Evolutionary conservation across 2,888 invertebrate species (phyloP).

Genomic region (Barypeithes pellucidus): DNA sequence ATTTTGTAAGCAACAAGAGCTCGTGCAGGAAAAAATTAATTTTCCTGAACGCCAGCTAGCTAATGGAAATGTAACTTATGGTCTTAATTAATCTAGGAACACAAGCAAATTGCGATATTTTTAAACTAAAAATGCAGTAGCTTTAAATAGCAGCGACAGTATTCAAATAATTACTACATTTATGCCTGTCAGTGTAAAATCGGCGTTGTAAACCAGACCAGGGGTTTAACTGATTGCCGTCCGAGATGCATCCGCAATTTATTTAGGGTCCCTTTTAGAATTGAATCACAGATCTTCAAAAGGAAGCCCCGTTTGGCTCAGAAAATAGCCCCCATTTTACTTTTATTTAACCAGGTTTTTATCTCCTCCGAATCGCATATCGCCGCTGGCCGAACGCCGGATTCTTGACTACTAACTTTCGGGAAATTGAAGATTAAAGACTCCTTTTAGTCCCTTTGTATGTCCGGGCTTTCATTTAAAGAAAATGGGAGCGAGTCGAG

Average conservation of each 20-base stretch:
- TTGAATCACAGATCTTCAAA: conserved; percentile 71
- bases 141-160: too few species aligned
- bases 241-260: conserved; percentile 68
- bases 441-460: conserved; percentile 45
- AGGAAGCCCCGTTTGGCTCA: conserved; percentile 61
- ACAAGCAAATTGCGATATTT: too few species aligned
- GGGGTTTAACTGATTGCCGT: conserved; percentile 33
- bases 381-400: conserved; percentile 62
- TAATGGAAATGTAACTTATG: too few species aligned
- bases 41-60: too few species aligned
- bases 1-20: too few species aligned
- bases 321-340: conserved; percentile 68
- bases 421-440: conserved; percentile 66
- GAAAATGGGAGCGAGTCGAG: conserved; percentile 44
- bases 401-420: conserved; percentile 64
- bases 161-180: too few species aligned
- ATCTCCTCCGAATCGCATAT: conserved; percentile 64
- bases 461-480: conserved; percentile 46
- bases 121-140: too few species aligned
- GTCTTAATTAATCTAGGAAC: too few species aligned
- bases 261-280: conserved; percentile 69
- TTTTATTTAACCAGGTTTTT: conserved; percentile 69
- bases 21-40: too few species aligned
- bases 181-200: too few species aligned
- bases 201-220: too few species aligned